Evolutionary conservation across 2,113 vertebrate species (phyloP).

Genomic region (Alligator sinensis): DNA sequence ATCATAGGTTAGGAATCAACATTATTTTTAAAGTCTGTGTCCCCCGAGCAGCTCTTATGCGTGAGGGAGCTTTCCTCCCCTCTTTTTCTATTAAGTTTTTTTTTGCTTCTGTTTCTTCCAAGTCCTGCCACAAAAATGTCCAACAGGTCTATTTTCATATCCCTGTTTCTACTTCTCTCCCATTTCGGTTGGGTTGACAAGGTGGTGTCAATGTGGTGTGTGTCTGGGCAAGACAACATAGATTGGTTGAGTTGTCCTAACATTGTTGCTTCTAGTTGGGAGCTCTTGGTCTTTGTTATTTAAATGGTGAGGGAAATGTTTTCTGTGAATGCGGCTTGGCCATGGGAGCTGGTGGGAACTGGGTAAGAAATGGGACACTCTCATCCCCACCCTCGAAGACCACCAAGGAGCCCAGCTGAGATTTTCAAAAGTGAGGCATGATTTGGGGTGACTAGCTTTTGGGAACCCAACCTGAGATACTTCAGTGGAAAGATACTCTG

Average conservation of each 20-base stretch:
- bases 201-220: slow-evolving; percentile 10
- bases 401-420: background rate
- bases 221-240: slow-evolving; percentile 44
- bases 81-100: slow-evolving; percentile 38
- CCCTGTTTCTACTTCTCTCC: slow-evolving; percentile 50
- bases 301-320: slow-evolving; percentile 9
- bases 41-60: slow-evolving; percentile 42
- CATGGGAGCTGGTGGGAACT: slow-evolving; percentile 23
- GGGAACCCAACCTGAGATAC: background rate
- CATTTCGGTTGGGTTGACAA: slow-evolving; percentile 33
- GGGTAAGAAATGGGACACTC: slow-evolving; percentile 48
- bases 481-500: background rate
- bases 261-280: slow-evolving; percentile 36
- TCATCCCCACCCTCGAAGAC: background rate
- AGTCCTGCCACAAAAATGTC: slow-evolving; percentile 57
- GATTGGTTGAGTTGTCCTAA: slow-evolving; percentile 36
- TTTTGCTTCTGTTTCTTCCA: slow-evolving; percentile 60
- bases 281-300: slow-evolving; percentile 14
- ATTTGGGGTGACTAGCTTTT: background rate
- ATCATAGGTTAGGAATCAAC: slow-evolving; percentile 70
- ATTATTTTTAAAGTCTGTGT: slow-evolving; percentile 65
- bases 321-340: slow-evolving; percentile 59
- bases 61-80: slow-evolving; percentile 30
- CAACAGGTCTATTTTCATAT: slow-evolving; percentile 57
- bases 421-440: background rate